Base-by-base conservation (phyloP, 2,888 invertebrate species). In the Stenoptilia bipunctidactyla region DNA sequence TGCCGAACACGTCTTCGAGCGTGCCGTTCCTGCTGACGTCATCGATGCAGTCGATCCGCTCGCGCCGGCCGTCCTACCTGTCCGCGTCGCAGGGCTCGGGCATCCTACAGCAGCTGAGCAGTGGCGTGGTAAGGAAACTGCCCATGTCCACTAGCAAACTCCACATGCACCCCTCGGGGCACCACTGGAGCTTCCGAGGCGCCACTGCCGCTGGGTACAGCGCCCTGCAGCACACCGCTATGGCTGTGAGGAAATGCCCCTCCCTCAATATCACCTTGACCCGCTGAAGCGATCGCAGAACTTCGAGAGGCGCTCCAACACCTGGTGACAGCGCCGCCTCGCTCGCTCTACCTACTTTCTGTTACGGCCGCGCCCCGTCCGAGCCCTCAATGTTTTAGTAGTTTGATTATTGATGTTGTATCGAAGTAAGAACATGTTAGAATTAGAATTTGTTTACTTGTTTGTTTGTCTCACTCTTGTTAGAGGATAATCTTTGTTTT, bases 51-150 rank as follows among this genome's bases (percentile, higher is more conserved):
- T 77, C 79, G 27, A 67, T 92, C 90, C 69, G 90, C 86, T 90
- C 92, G 47, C 89, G 93, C 41, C 88, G 92, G 40, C 92, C 60
- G 84, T 92, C 62, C 12, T 90, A 90, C 59, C 79, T 91, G 51
- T 89, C 90, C 64, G 87, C 87, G 56, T 89, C 90, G 40, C 89
- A 88, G 59, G 91, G 91, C 58, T 88, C 91, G 48, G 92, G 92
- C 50, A 83, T 96, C 46, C 84, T 96, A 53, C 94, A 95, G 66
- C 94, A 95, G 79, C 86, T 96, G 70, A 93, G 94, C 88, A 90
- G 92, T 80, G 94, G 94, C 88, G 92, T 96, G 93, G 95, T 95
- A 92, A 94, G 94, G 88, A 91, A 89, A 84, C 86, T 90, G 74
- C 89, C 89, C 65, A 67, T 69, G 56, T 87, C 88, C 77, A 86